phyloP scores from a whole-genome alignment of 2,113 vertebrate genomes.

The Felis catus region F.catus_Fca126_mat1.0 CM031420.1:9618501-9619000 shows the following conservation, averaged over 20 bases:
- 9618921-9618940: neutral
- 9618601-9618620: too few relatives aligned
- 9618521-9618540: too few relatives aligned
- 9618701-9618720: neutral
- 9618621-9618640: neutral
- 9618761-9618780: conserved; percentile 10
- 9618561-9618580: too few relatives aligned
- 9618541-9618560: too few relatives aligned
- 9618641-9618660: neutral
- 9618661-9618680: neutral
- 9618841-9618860: neutral
- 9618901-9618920: neutral
- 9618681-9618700: neutral
- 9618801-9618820: neutral
- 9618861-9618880: neutral
- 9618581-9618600: too few relatives aligned
- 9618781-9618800: neutral
- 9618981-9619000: neutral
- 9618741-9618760: neutral
- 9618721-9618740: neutral
- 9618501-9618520: too few relatives aligned
- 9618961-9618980: neutral
- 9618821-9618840: neutral
- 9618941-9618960: neutral
- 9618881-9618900: neutral